Evolutionary conservation across 1,140 invertebrate species (phyloP).

Genomic region (Drepana arcuata): DNA sequence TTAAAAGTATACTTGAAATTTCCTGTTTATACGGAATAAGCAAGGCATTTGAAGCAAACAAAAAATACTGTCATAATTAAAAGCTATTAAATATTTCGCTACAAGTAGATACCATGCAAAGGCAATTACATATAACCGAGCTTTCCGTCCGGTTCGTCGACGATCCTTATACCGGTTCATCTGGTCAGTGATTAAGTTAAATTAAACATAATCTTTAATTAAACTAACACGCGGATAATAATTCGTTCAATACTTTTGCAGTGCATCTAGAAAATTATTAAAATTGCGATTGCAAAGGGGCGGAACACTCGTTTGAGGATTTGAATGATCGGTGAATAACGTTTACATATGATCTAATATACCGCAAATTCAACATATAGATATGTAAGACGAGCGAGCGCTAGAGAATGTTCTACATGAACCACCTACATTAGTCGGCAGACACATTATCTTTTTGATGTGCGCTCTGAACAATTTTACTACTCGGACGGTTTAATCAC

Average conservation of each 20-base stretch:
- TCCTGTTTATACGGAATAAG: no score
- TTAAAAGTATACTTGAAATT: no score
- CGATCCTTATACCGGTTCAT: conserved; percentile 22
- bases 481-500: conserved; percentile 4
- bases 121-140: no score
- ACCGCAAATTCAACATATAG: conserved; percentile 18
- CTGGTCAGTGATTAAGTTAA: conserved; percentile 48
- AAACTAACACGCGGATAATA: conserved; percentile 40
- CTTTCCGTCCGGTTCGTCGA: no score
- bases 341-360: conserved; percentile 29
- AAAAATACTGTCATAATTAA: no score
- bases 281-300: conserved; percentile 64
- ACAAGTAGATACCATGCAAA: no score
- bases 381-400: conserved; percentile 16
- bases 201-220: conserved; percentile 63
- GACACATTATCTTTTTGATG: conserved; percentile 13
- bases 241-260: conserved; percentile 46
- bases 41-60: no score
- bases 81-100: no score
- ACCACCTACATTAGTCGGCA: conserved; percentile 18
- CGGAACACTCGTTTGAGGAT: conserved; percentile 56
- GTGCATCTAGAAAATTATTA: conserved; percentile 66
- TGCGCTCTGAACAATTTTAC: conserved; percentile 5
- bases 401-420: conserved; percentile 18
- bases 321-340: conserved; percentile 64